phyloP scores from a whole-genome alignment of 2,797 vertebrate species.

The Acanthopagrus latus region DNA sequence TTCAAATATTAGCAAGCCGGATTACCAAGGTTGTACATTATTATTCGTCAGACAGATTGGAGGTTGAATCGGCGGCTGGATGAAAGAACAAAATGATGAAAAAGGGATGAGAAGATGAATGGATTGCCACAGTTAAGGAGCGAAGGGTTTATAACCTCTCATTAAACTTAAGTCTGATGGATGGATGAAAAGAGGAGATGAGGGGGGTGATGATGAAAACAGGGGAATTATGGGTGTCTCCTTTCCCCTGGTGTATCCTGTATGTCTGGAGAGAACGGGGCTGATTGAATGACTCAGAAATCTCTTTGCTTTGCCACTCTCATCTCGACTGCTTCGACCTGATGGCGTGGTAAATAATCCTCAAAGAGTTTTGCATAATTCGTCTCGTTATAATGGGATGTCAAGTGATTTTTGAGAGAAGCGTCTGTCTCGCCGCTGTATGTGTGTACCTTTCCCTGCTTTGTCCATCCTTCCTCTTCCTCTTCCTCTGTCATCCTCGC shows the following conservation, averaged over 20 bases:
- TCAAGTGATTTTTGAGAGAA: conserved; percentile 31
- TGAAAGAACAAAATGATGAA: conserved; percentile 72
- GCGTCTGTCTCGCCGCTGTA: conserved; percentile 12
- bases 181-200: conserved; percentile 70
- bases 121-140: conserved; percentile 54
- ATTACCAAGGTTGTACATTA: conserved; percentile 70
- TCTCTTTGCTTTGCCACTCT: conserved; percentile 53
- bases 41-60: conserved; percentile 60
- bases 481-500: background rate
- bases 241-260: conserved; percentile 52
- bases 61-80: conserved; percentile 59
- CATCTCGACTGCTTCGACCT: conserved; percentile 51
- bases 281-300: conserved; percentile 58
- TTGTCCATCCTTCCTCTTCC: background rate
- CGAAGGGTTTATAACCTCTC: conserved; percentile 71
- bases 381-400: conserved; percentile 38
- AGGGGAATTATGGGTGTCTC: conserved; percentile 54
- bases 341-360: conserved; percentile 62
- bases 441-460: conserved; percentile 8
- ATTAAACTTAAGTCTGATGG: conserved; percentile 74
- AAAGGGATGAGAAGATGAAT: conserved; percentile 76
- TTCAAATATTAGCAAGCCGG: conserved; percentile 69
- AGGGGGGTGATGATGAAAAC: conserved; percentile 58
- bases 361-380: conserved; percentile 55
- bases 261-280: conserved; percentile 42